Evolutionary conservation across 2,113 vertebrate genomes (phyloP).

Genomic region (Grallaria varia): DNA sequence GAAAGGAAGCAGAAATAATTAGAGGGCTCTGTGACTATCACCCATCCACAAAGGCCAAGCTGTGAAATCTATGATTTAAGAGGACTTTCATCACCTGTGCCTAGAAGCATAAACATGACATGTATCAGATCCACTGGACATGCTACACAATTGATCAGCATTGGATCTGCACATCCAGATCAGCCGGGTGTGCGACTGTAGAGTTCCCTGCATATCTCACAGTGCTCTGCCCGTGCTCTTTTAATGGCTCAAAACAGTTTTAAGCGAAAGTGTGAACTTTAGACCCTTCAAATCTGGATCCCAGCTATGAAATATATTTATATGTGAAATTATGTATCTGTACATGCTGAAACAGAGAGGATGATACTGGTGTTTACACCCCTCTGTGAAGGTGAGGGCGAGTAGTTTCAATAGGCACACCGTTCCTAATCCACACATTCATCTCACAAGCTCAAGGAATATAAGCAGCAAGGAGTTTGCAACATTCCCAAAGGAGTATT

Average conservation of each 20-base stretch:
- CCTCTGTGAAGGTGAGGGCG: neutral
- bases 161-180: neutral
- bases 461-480: neutral
- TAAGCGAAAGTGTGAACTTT: neutral
- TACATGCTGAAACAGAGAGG: neutral
- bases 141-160: neutral
- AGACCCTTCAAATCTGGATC: neutral
- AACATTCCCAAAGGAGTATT: neutral
- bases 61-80: neutral
- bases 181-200: neutral
- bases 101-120: neutral
- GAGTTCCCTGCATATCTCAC: neutral
- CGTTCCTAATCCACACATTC: neutral
- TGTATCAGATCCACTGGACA: neutral
- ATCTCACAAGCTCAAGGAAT: neutral
- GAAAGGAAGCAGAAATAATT: neutral
- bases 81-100: neutral
- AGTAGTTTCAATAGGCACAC: neutral
- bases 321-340: neutral
- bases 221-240: neutral
- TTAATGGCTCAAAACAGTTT: neutral
- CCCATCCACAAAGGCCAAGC: neutral
- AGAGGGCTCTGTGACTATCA: no score
- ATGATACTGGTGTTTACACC: neutral
- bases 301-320: neutral